Conservation (phyloP, 1,140 invertebrate genomes). For the Philaenus spumarius region DNA sequence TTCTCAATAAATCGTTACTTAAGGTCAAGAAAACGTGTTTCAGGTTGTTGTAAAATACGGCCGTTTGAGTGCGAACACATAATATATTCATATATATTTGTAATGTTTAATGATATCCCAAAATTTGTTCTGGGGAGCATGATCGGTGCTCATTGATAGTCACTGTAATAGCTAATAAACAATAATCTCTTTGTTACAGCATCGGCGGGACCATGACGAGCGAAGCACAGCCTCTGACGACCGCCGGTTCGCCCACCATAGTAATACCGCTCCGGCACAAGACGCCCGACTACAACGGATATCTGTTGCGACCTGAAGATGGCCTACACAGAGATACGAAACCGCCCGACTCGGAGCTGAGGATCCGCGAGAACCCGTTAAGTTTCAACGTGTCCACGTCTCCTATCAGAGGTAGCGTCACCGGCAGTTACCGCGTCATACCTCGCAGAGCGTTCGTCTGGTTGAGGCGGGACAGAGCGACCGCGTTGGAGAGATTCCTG, state of each 20-base stretch:
- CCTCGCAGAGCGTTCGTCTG: slow-evolving; percentile 8
- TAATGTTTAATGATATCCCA: too few relatives aligned
- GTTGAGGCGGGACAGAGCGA: background rate
- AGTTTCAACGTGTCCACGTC: slow-evolving; percentile 11
- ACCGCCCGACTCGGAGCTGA: slow-evolving; percentile 1
- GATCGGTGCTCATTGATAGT: too few relatives aligned
- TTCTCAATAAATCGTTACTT: too few relatives aligned
- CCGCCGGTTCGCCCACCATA: slow-evolving; percentile 4
- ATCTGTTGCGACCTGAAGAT: background rate
- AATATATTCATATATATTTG: too few relatives aligned
- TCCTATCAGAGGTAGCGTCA: background rate
- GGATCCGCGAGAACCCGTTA: slow-evolving; percentile 12
- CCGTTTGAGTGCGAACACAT: too few relatives aligned
- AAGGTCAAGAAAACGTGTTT: too few relatives aligned
- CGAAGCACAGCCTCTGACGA: slow-evolving; percentile 8
- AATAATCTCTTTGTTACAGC: too few relatives aligned
- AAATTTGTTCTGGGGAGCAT: too few relatives aligned
- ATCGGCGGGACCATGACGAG: too few relatives aligned
- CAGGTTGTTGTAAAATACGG: too few relatives aligned
- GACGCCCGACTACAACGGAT: slow-evolving; percentile 2
- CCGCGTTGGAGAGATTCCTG: slow-evolving; percentile 1
- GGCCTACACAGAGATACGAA: background rate
- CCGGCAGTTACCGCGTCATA: background rate
- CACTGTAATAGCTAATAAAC: too few relatives aligned
- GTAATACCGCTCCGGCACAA: slow-evolving; percentile 3